phyloP scores from a whole-genome alignment of 2,113 vertebrate species.

The Eira barbara region DNA sequence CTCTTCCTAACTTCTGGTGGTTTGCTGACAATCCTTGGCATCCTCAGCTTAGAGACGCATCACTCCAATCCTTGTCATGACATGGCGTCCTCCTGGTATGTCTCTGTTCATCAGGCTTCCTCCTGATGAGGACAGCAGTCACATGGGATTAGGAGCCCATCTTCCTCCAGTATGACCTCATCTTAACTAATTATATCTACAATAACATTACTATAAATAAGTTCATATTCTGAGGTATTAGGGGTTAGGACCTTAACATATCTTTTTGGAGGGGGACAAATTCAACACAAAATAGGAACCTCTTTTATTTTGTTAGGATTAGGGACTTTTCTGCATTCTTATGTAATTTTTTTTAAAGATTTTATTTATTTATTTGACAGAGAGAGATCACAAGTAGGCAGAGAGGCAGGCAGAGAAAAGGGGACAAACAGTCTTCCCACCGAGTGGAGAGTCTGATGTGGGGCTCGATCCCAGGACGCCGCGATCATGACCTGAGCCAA shows the following conservation, averaged over 20 bases:
- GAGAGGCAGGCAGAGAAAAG: too few species aligned
- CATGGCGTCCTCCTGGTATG: background rate
- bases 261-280: background rate
- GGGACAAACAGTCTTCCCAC: too few species aligned
- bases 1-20: background rate
- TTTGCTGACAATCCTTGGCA: background rate
- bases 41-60: background rate
- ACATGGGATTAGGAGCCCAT: too few species aligned
- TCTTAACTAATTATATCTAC: background rate
- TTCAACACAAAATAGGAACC: background rate
- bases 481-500: too few species aligned
- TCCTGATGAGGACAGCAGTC: background rate
- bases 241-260: background rate
- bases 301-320: background rate
- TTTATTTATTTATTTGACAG: too few species aligned
- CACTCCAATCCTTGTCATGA: fast-evolving
- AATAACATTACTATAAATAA: background rate
- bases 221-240: background rate
- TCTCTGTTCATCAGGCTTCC: background rate
- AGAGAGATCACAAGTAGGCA: too few species aligned
- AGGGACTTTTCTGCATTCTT: background rate
- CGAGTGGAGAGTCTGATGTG: too few species aligned
- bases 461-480: too few species aligned
- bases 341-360: background rate
- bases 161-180: background rate